Evolutionary conservation across 64 coral and sea anemone species (phyloP), one percentile per base, ranked within the genome.

Genomic region (Montipora cactus): DNA sequence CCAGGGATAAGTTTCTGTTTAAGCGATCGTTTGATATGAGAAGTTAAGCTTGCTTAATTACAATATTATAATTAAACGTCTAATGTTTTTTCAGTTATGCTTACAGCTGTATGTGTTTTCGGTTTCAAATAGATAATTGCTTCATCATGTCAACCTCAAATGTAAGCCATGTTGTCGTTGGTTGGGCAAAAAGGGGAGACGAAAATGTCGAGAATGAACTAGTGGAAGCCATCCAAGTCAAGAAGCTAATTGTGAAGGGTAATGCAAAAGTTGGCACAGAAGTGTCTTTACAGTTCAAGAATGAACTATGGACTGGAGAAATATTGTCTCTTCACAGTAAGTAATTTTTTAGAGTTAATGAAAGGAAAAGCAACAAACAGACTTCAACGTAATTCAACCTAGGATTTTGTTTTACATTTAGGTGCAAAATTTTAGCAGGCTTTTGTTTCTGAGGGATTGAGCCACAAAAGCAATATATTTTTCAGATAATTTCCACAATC

Each of bases 101-200:
- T 73, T 47, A 73, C 21, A 87, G 66, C 47, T 66, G 37, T 18
- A 50, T 74, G n/a, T n/a, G 72, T 47, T 44, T 87, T 49, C 52
- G 1, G 28, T 66, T 74, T 87, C 37, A 49, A 10, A 73, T 73
- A 22, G 37, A 49, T 67, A 4, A 46, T 58, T 83, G 18, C 52
- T 15, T 10, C 68, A 78, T 49, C 77, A 89, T 78, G 87, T 88
- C 85, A 90, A 79, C 88, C 64, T 79, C 88, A 66, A 90, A 90
- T 3, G 88, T 55, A 7, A 90, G 37, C 22, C 76, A 80, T 80
- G 88, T 51, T 80, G 76, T 80, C 64, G 88, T 90, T 90, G 88
- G 37, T 47, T 90, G 76, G 88, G 20, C 20, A 67, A 90, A 90
- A 14, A 90, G 80, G 72, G 87, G 87, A 78, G 76, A 80, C 12